Percentiles rank a stretch among this genome's conserved stretches.
phyloP scores from a whole-genome alignment of 1,140 invertebrate genomes.

The Drosophila biarmipes region DNA sequence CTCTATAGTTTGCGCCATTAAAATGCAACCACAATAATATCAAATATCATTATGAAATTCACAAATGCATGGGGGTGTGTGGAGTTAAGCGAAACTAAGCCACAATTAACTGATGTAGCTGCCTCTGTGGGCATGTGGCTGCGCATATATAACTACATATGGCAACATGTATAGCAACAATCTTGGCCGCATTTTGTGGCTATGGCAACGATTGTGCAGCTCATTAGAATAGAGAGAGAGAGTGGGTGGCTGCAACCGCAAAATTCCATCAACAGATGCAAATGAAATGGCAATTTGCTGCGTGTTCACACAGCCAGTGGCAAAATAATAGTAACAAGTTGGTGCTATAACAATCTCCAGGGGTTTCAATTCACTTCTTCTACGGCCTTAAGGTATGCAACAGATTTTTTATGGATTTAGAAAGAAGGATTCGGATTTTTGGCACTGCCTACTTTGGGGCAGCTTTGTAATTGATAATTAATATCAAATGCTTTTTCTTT shows the following conservation, averaged over 20 bases:
- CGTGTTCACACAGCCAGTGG: neutral
- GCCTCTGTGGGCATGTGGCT: neutral
- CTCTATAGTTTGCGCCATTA: neutral
- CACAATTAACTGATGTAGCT: conserved; percentile 32
- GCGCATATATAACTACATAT: neutral
- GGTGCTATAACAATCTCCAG: too few species aligned
- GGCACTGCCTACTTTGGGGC: too few species aligned
- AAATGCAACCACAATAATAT: conserved; percentile 7
- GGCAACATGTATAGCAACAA: neutral
- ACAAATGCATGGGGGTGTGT: neutral
- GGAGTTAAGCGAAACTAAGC: conserved; percentile 36
- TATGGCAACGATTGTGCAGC: conserved; percentile 32
- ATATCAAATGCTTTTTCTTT: too few species aligned
- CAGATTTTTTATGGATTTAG: too few species aligned
- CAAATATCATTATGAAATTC: conserved; percentile 19
- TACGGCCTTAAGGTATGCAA: too few species aligned
- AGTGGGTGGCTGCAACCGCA: conserved; percentile 29
- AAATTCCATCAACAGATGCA: conserved; percentile 47
- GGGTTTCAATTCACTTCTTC: too few species aligned
- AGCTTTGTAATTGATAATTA: too few species aligned
- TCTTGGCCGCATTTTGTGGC: conserved; percentile 27
- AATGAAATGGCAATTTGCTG: conserved; percentile 55
- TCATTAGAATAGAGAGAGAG: conserved; percentile 21
- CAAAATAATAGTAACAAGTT: neutral
- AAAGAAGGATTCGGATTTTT: too few species aligned